Base-by-base conservation (phyloP, 2,113 vertebrate species). In the Desmodus rotundus region DNA sequence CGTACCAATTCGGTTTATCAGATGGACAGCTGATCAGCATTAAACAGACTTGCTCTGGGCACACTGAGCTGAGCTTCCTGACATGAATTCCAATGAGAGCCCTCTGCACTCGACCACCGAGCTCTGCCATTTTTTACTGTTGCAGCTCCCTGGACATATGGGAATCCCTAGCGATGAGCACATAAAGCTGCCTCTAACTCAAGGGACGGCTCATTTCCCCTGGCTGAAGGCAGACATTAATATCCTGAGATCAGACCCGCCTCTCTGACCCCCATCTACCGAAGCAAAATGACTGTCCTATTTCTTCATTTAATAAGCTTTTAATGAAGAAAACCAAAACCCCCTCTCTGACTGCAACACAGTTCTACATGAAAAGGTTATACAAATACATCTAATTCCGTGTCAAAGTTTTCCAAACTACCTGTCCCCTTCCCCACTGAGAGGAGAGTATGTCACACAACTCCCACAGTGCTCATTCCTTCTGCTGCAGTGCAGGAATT, bases 11-110 rank as follows among this genome's bases (percentile, higher is more conserved):
- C 67, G 3, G 97, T 98, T 98, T 98, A 98, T 99, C 98, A 98
- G 98, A 98, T 97, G 98, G 98, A 98, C 98, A 98, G 98, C 98
- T 98, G 98, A 99, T 98, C 98, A 98, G 98, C 98, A 98, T 98
- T 97, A 98, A 98, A 98, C 98, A 98, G 98, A 96, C 98, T 98
- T 98, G 98, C 98, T 98, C 97, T 98, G 98, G 98, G 98, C 98
- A 98, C 98, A 97, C 14, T 97, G 98, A 98, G 97, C 97, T 8
- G 61, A 95, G 98, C 89, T 98, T 98, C 98, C 98, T 98, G 98
- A 95, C 97, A 74, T 96, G 98, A 98, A 99, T 99, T 98, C 97
- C 98, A 99, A 99, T 98, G 98, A 99, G 98, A 94, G 96, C 93
- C 97, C 98, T 98, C 96, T 97, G 98, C 98, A 97, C 98, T 98